phyloP scores from a whole-genome alignment of 2,888 invertebrate species.

The Thereva nobilitata region DNA sequence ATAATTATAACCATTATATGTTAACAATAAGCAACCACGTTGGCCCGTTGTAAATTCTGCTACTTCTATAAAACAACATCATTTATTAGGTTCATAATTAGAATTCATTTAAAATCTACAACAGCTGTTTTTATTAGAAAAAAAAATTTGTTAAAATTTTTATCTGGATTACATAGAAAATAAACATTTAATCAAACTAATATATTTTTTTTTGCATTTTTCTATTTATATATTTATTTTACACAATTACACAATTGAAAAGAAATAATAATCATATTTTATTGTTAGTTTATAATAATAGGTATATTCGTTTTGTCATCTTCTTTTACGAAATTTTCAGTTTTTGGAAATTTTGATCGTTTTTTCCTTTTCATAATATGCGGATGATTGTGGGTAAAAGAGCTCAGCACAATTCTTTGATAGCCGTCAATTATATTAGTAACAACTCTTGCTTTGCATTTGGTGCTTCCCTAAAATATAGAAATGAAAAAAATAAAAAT shows the following conservation, averaged over 20 bases:
- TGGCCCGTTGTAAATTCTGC: constrained; percentile 56
- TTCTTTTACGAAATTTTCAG: constrained; percentile 7
- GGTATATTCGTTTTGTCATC: background rate
- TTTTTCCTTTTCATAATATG: constrained; percentile 50
- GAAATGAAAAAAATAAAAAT: constrained; percentile 17
- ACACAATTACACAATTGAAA: too few relatives aligned
- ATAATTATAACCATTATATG: constrained; percentile 52
- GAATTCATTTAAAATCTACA: background rate
- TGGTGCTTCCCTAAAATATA: constrained; percentile 53
- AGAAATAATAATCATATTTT: too few relatives aligned
- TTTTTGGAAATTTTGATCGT: background rate
- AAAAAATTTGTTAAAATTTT: too few relatives aligned
- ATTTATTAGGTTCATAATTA: background rate
- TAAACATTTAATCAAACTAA: too few relatives aligned
- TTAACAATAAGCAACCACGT: constrained; percentile 53
- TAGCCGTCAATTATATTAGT: constrained; percentile 55
- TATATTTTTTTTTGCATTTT: too few relatives aligned
- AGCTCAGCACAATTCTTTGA: constrained; percentile 55
- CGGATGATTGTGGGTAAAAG: constrained; percentile 54
- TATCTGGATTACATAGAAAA: too few relatives aligned
- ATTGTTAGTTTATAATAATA: too few relatives aligned
- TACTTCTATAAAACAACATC: constrained; percentile 49
- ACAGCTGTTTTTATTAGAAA: too few relatives aligned
- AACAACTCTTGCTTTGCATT: constrained; percentile 57
- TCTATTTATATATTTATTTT: too few relatives aligned